Evolutionary conservation across 2,113 vertebrate genomes (phyloP).

Genomic region (Ciconia stormi): DNA sequence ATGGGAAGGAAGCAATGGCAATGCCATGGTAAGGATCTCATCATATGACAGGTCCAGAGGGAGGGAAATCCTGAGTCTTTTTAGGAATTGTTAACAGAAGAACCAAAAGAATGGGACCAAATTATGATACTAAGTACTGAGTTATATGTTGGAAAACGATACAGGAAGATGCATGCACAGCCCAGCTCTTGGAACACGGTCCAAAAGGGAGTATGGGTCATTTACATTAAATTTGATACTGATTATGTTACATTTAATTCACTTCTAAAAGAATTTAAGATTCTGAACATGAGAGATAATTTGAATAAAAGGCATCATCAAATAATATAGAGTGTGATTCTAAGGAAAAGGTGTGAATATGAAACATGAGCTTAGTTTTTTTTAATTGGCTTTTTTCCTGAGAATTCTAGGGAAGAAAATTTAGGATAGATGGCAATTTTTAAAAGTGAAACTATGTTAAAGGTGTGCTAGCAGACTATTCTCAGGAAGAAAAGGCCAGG

Average conservation of each 20-base stretch:
- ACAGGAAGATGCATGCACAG: background rate
- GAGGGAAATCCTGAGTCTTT: background rate
- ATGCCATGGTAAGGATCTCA: background rate
- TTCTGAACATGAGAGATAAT: background rate
- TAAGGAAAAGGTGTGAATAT: background rate
- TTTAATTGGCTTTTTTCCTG: background rate
- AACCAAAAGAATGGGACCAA: background rate
- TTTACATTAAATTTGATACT: background rate
- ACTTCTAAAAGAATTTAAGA: background rate
- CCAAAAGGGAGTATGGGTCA: background rate
- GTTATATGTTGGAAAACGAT: background rate
- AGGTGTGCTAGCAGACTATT: background rate
- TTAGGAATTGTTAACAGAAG: background rate
- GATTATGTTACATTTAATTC: background rate
- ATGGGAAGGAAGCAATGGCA: background rate
- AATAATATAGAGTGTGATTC: background rate
- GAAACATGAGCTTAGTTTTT: background rate
- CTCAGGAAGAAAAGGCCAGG: background rate
- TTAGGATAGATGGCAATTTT: background rate
- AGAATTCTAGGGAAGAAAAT: background rate
- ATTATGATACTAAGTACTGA: background rate
- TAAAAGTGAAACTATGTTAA: background rate
- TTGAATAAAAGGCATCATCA: background rate
- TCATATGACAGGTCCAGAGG: background rate
- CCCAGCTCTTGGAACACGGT: background rate